Conservation (phyloP, 1,140 invertebrate genomes). For the Tetramorium parvispinum region DNA sequence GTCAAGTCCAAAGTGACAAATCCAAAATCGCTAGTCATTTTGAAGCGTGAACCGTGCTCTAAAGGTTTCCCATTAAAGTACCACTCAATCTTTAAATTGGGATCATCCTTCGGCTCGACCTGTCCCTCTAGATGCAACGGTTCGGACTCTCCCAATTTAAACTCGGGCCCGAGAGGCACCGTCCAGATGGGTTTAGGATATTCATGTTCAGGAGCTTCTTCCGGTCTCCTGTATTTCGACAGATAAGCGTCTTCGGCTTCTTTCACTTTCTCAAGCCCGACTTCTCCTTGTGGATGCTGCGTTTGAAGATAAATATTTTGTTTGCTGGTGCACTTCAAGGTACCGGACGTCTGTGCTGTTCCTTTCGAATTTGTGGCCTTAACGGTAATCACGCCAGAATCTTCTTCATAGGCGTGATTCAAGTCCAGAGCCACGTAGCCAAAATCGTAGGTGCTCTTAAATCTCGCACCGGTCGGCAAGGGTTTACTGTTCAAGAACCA, state of each 20-base stretch:
- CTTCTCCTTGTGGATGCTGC: constrained; percentile 95
- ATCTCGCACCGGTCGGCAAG: constrained; percentile 92
- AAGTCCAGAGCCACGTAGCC: constrained; percentile 95
- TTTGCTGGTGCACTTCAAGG: constrained; percentile 92
- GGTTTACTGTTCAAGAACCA: constrained; percentile 96
- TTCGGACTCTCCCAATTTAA: constrained; percentile 95
- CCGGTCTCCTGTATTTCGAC: constrained; percentile 89
- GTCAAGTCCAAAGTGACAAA: constrained; percentile 96
- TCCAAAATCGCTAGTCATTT: constrained; percentile 96
- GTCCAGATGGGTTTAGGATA: constrained; percentile 96
- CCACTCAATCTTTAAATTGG: constrained; percentile 97
- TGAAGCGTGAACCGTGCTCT: constrained; percentile 94
- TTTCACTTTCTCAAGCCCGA: constrained; percentile 93
- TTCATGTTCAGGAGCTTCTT: constrained; percentile 89
- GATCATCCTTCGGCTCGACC: constrained; percentile 98
- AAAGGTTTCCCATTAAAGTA: constrained; percentile 96
- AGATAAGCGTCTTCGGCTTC: constrained; percentile 93
- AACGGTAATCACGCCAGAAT: constrained; percentile 96
- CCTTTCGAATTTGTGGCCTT: constrained; percentile 97
- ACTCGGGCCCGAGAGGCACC: constrained; percentile 92
- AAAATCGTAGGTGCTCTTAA: constrained; percentile 95
- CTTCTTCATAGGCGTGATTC: constrained; percentile 92
- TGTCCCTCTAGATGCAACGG: constrained; percentile 96
- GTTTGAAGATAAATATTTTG: constrained; percentile 93
- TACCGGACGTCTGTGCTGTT: constrained; percentile 94